Evolutionary conservation across 2,797 vertebrate species (phyloP).

Genomic region (Hippopotamyrus pictus): DNA sequence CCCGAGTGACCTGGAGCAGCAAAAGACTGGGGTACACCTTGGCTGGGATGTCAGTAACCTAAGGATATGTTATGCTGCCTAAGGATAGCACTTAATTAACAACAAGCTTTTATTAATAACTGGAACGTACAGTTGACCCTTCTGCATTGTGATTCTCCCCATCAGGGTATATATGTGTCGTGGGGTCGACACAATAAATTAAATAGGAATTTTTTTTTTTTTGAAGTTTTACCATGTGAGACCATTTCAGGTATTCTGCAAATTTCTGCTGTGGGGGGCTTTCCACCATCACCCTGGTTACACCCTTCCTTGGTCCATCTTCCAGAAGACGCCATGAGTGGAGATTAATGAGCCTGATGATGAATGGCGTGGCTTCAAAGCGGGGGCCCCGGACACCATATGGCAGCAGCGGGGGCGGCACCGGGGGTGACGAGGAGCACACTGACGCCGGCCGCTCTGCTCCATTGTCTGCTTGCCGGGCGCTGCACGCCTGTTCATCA

Average conservation of each 20-base stretch:
- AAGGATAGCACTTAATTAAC: neutral
- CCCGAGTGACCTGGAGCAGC: neutral
- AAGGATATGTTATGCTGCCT: neutral
- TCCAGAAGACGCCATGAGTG: constrained; percentile 13
- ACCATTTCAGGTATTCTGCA: neutral
- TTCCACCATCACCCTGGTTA: neutral
- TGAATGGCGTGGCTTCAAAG: constrained; percentile 18
- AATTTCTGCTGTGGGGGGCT: neutral
- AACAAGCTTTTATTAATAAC: neutral
- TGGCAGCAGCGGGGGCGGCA: constrained; percentile 18
- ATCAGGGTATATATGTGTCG: neutral
- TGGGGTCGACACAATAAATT: neutral
- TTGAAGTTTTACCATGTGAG: neutral
- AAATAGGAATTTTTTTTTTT: neutral
- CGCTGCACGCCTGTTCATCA: neutral
- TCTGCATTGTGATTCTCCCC: neutral
- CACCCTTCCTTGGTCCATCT: neutral
- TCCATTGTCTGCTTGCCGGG: constrained; percentile 23
- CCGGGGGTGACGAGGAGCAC: constrained; percentile 9
- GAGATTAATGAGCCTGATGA: constrained; percentile 24
- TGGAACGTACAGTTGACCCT: neutral
- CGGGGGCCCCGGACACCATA: constrained; percentile 25
- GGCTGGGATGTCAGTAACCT: neutral
- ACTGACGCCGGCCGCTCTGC: neutral
- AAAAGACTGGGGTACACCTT: neutral